phyloP scores from a whole-genome alignment of 2,888 invertebrate species.

The Tetheella fluctuosa region DNA sequence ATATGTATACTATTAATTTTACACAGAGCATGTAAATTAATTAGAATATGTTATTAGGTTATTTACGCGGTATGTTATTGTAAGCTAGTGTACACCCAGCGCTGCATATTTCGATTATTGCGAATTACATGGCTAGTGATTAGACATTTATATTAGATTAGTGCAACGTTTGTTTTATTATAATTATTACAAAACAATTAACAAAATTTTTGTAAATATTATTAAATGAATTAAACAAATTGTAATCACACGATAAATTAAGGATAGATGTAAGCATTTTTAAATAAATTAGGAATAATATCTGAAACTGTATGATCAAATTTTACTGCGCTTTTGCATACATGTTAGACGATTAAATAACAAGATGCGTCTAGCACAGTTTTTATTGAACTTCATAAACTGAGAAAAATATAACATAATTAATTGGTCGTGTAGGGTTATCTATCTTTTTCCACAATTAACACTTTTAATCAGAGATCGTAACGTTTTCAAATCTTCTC shows the following conservation, averaged over 20 bases:
- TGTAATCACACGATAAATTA: constrained; percentile 37
- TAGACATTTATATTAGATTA: constrained; percentile 78
- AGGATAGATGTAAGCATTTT: constrained; percentile 29
- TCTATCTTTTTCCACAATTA: too few species aligned
- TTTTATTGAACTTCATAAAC: neutral
- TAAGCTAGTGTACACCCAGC: constrained; percentile 16
- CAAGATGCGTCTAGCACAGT: neutral
- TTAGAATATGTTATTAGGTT: neutral
- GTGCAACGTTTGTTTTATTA: constrained; percentile 55
- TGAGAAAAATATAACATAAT: neutral
- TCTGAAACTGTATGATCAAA: neutral
- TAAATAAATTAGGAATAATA: constrained; percentile 17
- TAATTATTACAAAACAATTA: constrained; percentile 46
- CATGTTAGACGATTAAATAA: neutral
- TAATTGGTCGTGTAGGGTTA: too few species aligned
- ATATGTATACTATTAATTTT: too few species aligned
- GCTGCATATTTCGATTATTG: constrained; percentile 57
- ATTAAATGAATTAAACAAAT: constrained; percentile 35
- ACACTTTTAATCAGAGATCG: too few species aligned
- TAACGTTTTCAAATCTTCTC: too few species aligned
- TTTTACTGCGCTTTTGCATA: constrained; percentile 8
- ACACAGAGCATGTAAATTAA: too few species aligned
- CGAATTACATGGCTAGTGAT: constrained; percentile 83
- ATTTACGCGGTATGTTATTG: neutral
- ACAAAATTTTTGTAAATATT: constrained; percentile 65